A percentile compares a stretch with the other conserved stretches of the same genome.
phyloP scores from a whole-genome alignment of 2,797 vertebrate species.

The Myotis daubentonii region DNA sequence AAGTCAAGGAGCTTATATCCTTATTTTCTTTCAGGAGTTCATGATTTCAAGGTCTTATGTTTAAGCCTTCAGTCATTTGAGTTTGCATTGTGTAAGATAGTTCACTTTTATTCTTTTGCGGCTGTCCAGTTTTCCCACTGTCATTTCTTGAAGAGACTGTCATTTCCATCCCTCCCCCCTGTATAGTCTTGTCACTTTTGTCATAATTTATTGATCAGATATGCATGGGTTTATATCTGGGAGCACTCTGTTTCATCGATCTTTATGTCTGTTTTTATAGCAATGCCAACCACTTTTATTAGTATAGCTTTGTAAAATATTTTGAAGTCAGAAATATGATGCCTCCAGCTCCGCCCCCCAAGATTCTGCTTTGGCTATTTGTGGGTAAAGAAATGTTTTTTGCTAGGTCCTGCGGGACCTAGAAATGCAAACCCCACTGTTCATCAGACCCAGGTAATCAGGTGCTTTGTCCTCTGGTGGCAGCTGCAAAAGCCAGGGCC shows the following conservation, averaged over 20 bases:
- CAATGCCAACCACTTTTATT: not conserved
- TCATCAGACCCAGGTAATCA: not conserved
- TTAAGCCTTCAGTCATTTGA: not conserved
- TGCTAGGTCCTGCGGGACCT: not conserved
- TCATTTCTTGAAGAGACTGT: not conserved
- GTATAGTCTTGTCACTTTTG: not conserved
- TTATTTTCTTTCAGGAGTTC: not conserved
- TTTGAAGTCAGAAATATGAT: not conserved
- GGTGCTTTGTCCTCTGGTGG: not conserved
- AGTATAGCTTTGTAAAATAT: not conserved
- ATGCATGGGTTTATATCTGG: not conserved
- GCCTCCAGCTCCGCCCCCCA: not conserved
- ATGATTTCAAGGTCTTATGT: not conserved
- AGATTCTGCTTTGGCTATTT: not conserved
- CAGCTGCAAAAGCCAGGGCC: not conserved
- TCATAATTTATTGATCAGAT: not conserved
- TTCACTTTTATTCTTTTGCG: not conserved
- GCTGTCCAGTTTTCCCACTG: not conserved
- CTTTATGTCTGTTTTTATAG: not conserved
- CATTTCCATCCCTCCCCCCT: not conserved
- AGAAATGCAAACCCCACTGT: not conserved
- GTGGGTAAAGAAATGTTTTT: not conserved
- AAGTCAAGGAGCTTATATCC: not conserved
- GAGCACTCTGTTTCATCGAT: not conserved
- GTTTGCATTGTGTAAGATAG: not conserved